Conservation (phyloP, 2,888 invertebrate genomes). For the Trichacis sp. region DNA sequence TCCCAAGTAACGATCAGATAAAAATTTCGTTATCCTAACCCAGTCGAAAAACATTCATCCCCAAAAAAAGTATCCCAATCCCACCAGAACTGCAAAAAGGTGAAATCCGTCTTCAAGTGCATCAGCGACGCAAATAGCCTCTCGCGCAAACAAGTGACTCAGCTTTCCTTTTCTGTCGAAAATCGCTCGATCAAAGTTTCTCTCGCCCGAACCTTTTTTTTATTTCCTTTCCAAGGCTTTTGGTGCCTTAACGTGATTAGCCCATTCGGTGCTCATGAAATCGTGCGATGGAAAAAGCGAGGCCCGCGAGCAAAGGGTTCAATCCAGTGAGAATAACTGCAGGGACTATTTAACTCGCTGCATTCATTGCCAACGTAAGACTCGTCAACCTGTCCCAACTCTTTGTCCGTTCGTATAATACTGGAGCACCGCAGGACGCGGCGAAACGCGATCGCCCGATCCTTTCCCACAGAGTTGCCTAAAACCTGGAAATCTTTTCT, state of each 20-base stretch:
- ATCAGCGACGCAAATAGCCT: background rate
- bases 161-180: no score
- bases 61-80: no score
- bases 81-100: no score
- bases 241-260: background rate
- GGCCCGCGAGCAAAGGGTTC: conserved; percentile 28
- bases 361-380: conserved; percentile 1
- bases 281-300: conserved; percentile 13
- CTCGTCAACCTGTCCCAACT: conserved; percentile 29
- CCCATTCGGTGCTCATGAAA: conserved; percentile 11
- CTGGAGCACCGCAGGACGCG: conserved; percentile 55
- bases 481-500: conserved; percentile 63
- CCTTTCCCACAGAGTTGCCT: conserved; percentile 63
- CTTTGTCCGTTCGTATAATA: conserved; percentile 53
- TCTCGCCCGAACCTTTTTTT: no score
- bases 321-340: conserved; percentile 21
- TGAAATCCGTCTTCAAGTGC: no score
- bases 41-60: no score
- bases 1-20: no score
- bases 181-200: no score
- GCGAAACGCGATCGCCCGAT: conserved; percentile 51
- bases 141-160: background rate
- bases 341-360: conserved; percentile 19
- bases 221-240: background rate
- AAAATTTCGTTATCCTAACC: no score